These are phyloP conservation scores for Patiria miniata DNA, from an alignment of 35 echinoderm and acorn worm genomes.

Conservation along the genomic window DNA sequence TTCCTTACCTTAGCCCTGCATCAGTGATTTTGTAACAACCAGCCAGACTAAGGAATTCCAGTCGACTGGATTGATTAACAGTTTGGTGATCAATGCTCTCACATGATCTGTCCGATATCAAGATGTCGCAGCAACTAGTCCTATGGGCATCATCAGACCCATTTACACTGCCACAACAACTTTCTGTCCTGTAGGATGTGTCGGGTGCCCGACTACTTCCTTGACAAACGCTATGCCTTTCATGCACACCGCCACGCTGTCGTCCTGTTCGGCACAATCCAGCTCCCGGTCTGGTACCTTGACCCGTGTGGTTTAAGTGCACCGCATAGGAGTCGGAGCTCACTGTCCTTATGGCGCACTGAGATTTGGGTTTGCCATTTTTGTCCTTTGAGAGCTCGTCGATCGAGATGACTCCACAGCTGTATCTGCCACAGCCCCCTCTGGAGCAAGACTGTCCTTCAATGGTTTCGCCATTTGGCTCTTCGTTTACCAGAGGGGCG, in stretches of 20 bases:
- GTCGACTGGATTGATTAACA: slow-evolving; percentile 28
- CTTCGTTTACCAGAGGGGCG: background rate
- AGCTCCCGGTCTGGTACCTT: background rate
- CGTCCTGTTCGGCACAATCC: too few relatives aligned
- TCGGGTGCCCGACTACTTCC: background rate
- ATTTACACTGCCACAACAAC: background rate
- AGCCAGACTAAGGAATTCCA: slow-evolving; percentile 77
- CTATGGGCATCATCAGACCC: slow-evolving; percentile 39
- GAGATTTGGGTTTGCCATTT: slow-evolving; percentile 37
- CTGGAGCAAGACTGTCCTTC: background rate
- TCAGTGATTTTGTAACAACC: slow-evolving; percentile 90
- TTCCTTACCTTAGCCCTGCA: slow-evolving; percentile 77
- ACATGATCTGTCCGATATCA: background rate
- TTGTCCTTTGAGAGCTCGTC: slow-evolving; percentile 35
- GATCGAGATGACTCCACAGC: background rate
- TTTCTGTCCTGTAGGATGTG: background rate
- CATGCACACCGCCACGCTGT: too few relatives aligned
- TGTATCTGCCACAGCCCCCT: background rate
- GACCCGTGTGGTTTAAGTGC: background rate
- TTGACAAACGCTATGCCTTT: too few relatives aligned
- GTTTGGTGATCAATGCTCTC: background rate
- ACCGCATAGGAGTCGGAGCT: background rate
- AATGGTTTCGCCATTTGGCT: background rate
- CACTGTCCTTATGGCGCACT: background rate
- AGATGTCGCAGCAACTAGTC: slow-evolving; percentile 44